Base-by-base conservation (phyloP, 2,113 vertebrate genomes). In the Sturnus vulgaris region DNA sequence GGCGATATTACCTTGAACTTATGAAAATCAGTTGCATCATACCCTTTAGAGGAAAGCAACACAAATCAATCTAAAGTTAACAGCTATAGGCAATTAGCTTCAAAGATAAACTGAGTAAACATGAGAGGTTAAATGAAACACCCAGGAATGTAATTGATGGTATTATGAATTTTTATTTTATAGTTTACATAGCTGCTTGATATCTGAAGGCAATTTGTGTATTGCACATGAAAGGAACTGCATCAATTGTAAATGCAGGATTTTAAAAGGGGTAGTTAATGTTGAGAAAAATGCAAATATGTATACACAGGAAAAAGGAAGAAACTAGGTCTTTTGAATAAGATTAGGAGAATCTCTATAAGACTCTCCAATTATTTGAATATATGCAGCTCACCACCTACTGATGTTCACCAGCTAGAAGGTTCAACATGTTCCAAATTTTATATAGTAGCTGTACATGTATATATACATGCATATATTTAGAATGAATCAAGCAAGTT, bases 31-130 rank as follows among this genome's bases (percentile, higher is more conserved):
- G 5, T 94, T 90, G 68, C 77, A 86, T 78, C 28, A 7, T 39
- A 76, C 2, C 7, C 82, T 88, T 88, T 80, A 93, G 42, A 95
- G 90, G 82, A 96, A 97, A 97, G 96, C 96, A 95, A 85, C 93
- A 95, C 83, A 93, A 93, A 94, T 93, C 87, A 95, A 88, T 94
- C 92, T 82, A 28, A 96, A 86, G 73, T 88, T 95, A 96, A 95
- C 37, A 84, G 90, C 88, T 96, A 69, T 35, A 88, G 92, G 42
- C 91, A 90, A 42, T 53, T 66, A 81, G 82, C 83, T 94, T 94
- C 73, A 95, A 89, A 95, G 92, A 50, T 86, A 94, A 93, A 94
- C 88, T 23, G 66, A 92, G 40, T 59, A 92, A 96, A 95, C 30
- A 20, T 60, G 70, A 88, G 66, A 85, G 61, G 81, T 90, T 95